These are phyloP conservation scores for Oligia latruncula DNA, from an alignment of 2,888 invertebrate species.

Conservation along the genomic window DNA sequence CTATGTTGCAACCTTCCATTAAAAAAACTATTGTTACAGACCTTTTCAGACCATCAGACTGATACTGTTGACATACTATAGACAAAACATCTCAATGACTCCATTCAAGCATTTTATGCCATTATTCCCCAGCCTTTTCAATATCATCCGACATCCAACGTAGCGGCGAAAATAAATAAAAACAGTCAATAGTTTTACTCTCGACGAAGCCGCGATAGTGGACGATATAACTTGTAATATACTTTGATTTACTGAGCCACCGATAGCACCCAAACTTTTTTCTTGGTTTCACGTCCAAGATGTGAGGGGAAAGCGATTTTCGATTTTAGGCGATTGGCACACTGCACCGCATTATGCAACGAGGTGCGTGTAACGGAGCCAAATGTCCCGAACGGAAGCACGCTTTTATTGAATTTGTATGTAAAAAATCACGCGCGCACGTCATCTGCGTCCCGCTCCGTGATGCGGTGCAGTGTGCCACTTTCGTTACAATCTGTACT, in stretches of 20 bases:
- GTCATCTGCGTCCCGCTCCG: no score
- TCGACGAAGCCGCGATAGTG: conserved; percentile 54
- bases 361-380: no score
- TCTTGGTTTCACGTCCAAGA: neutral
- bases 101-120: conserved; percentile 21
- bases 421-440: no score
- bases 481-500: no score
- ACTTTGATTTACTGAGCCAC: conserved; percentile 69
- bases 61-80: neutral
- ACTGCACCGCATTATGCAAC: no score
- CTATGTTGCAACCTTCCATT: neutral
- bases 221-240: conserved; percentile 67
- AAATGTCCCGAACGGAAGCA: no score
- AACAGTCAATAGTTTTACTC: conserved; percentile 56
- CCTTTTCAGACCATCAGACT: neutral
- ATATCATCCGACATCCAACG: conserved; percentile 46
- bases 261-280: conserved; percentile 68
- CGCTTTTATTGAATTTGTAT: no score
- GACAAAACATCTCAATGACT: neutral
- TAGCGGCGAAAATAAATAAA: conserved; percentile 51
- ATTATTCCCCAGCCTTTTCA: conserved; percentile 34
- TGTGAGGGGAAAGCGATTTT: conserved; percentile 40
- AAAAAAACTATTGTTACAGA: neutral
- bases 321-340: neutral
- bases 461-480: no score